Evolutionary conservation across 2,797 vertebrate genomes (phyloP).

Genomic region (Hipposideros larvatus): DNA sequence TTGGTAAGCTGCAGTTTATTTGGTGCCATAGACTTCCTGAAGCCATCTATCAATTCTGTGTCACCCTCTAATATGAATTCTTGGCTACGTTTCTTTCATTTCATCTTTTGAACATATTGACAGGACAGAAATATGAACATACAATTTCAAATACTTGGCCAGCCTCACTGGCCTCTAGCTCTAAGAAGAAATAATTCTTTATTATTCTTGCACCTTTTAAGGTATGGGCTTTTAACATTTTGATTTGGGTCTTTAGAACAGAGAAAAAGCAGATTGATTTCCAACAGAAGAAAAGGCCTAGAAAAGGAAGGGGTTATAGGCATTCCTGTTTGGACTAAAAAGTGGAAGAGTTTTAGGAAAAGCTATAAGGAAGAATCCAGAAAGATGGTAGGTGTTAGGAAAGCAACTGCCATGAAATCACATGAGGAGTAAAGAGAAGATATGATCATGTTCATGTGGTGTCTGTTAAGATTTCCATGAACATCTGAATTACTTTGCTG

Average conservation of each 20-base stretch:
- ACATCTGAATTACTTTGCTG: not conserved
- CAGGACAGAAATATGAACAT: not conserved
- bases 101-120: not conserved
- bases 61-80: not conserved
- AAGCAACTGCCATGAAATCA: not conserved
- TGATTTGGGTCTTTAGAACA: not conserved
- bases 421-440: not conserved
- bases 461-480: not conserved
- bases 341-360: not conserved
- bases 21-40: not conserved
- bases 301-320: not conserved
- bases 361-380: not conserved
- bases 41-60: not conserved
- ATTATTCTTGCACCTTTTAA: not conserved
- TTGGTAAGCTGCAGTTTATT: not conserved
- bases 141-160: not conserved
- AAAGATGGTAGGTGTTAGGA: not conserved
- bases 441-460: not conserved
- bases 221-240: not conserved
- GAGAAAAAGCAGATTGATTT: not conserved
- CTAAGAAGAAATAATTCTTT: not conserved
- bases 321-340: conserved; percentile 17
- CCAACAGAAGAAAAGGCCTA: not conserved
- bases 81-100: not conserved
- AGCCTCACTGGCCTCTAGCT: not conserved